Conservation (phyloP, 2,888 invertebrate genomes). For the Sialis fuliginosa region DNA sequence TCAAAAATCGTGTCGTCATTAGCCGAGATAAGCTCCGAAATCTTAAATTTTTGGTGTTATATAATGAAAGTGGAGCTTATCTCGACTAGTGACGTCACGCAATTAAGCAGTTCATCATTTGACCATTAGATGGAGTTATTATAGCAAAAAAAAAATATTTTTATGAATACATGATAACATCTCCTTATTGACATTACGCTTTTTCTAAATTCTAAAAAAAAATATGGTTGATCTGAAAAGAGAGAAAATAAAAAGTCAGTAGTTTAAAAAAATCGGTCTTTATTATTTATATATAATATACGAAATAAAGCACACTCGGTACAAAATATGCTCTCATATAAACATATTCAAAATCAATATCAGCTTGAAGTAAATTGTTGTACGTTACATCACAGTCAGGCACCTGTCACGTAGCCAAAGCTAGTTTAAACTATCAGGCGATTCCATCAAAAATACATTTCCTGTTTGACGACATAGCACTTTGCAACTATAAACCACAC, state of each 20-base stretch:
- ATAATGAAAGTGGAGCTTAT: too few species aligned
- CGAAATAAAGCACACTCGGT: slow-evolving; percentile 31
- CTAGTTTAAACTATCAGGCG: not conserved
- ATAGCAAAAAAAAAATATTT: slow-evolving; percentile 7
- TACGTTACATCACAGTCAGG: not conserved
- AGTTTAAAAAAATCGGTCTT: slow-evolving; percentile 26
- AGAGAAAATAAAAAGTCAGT: too few species aligned
- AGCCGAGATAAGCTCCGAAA: too few species aligned
- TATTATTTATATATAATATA: slow-evolving; percentile 15
- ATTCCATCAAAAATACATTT: not conserved
- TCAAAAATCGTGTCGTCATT: too few species aligned
- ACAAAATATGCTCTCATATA: slow-evolving; percentile 22
- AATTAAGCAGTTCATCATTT: too few species aligned
- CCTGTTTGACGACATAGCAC: not conserved
- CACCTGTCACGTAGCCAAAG: not conserved
- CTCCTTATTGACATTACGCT: too few species aligned
- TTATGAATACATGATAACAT: slow-evolving; percentile 3
- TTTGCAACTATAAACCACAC: not conserved
- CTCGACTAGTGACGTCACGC: too few species aligned
- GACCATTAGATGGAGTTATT: not conserved
- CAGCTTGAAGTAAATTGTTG: not conserved
- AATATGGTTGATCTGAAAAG: too few species aligned
- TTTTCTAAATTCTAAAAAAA: too few species aligned
- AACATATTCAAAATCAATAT: slow-evolving; percentile 13
- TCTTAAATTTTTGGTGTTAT: too few species aligned